A percentile compares a stretch with the other conserved stretches of the same genome.
phyloP scores from a whole-genome alignment of 2,113 vertebrate genomes.

The Camelus bactrianus region DNA sequence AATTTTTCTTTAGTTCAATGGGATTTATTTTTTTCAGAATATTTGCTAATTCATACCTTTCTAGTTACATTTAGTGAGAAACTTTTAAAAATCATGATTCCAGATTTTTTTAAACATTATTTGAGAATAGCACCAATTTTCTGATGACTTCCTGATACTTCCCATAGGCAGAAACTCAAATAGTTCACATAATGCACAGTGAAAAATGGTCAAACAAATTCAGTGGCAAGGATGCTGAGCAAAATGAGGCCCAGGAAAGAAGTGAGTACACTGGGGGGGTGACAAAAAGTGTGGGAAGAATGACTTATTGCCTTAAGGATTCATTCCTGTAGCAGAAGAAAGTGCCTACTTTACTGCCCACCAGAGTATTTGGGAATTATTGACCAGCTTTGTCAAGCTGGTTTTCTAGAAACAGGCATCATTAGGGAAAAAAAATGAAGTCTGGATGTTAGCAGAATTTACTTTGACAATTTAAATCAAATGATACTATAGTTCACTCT shows the following conservation, averaged over 20 bases:
- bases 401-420: constrained; percentile 23
- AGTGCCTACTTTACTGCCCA: neutral
- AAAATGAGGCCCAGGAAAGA: neutral
- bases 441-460: constrained; percentile 42
- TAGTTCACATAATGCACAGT: neutral
- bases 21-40: neutral
- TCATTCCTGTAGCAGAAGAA: neutral
- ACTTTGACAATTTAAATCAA: neutral
- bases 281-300: neutral
- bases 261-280: no score
- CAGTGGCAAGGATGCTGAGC: neutral
- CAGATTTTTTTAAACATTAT: neutral
- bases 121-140: neutral
- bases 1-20: neutral
- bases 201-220: neutral
- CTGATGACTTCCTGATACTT: neutral
- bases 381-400: neutral
- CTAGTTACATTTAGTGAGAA: neutral
- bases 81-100: neutral
- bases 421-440: neutral
- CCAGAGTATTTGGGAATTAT: neutral
- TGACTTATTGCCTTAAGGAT: neutral
- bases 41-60: neutral
- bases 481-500: neutral
- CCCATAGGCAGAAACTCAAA: neutral